Percentiles rank a stretch among this genome's conserved stretches.
These are phyloP conservation scores for Scomberomorus guttatus DNA, from an alignment of 2,797 vertebrate species.

Conservation along the genomic window DNA sequence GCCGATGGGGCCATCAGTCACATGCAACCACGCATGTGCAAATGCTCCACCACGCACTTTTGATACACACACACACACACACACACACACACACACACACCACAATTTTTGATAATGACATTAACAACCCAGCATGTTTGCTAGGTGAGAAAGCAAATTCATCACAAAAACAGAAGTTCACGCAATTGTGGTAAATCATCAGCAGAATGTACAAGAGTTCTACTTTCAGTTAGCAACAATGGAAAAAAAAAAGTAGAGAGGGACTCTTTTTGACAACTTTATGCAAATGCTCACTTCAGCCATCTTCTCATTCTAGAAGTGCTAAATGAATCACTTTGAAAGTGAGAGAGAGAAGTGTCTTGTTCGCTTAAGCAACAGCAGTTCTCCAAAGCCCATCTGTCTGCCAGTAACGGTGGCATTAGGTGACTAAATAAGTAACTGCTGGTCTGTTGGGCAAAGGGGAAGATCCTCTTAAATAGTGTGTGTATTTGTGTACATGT, in stretches of 20 bases:
- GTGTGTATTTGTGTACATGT: slow-evolving; percentile 59
- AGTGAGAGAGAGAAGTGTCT: slow-evolving; percentile 73
- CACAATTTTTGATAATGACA: slow-evolving; percentile 38
- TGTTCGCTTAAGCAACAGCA: slow-evolving; percentile 73
- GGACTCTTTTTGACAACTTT: slow-evolving; percentile 49
- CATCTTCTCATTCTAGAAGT: slow-evolving; percentile 69
- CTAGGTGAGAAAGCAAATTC: slow-evolving; percentile 54
- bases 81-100: slow-evolving; percentile 13
- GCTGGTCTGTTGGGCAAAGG: slow-evolving; percentile 79
- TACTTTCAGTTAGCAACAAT: slow-evolving; percentile 54
- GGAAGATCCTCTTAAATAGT: slow-evolving; percentile 76
- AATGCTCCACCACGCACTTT: slow-evolving; percentile 2
- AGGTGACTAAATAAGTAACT: slow-evolving; percentile 83
- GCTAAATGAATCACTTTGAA: slow-evolving; percentile 79
- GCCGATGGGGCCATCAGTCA: slow-evolving; percentile 52
- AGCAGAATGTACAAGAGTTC: slow-evolving; percentile 44
- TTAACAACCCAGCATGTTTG: slow-evolving; percentile 25
- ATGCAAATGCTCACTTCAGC: slow-evolving; percentile 70
- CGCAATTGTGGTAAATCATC: slow-evolving; percentile 62
- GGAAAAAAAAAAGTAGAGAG: slow-evolving; percentile 15
- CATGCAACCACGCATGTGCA: slow-evolving; percentile 44
- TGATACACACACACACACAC: slow-evolving; percentile 6
- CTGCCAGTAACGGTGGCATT: slow-evolving; percentile 75
- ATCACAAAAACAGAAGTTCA: slow-evolving; percentile 58
- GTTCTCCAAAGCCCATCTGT: slow-evolving; percentile 77